Conservation (phyloP, 2,113 vertebrate species). For the Pyrgilauda ruficollis region DNA sequence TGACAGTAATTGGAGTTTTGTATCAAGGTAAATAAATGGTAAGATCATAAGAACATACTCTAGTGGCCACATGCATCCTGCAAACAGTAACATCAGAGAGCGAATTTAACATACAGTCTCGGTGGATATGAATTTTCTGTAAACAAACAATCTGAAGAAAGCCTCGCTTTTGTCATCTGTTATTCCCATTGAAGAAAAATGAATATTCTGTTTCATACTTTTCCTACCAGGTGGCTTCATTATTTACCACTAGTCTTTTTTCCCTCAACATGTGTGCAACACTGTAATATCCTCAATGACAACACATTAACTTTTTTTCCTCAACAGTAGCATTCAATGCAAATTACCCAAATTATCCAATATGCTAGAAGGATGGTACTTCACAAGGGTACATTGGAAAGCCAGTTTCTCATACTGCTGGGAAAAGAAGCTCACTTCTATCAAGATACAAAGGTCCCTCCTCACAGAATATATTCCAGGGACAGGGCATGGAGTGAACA, state of each 20-base stretch:
- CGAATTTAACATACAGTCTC: slow-evolving; percentile 76
- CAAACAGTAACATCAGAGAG: slow-evolving; percentile 80
- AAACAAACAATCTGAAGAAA: slow-evolving; percentile 78
- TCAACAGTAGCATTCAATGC: neutral
- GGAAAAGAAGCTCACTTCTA: neutral
- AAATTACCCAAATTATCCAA: slow-evolving; percentile 47
- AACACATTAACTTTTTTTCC: neutral
- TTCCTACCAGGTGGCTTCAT: slow-evolving; percentile 69
- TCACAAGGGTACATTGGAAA: neutral
- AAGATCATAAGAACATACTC: slow-evolving; percentile 77
- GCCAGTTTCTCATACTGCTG: neutral
- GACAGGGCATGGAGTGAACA: neutral
- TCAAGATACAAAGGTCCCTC: neutral
- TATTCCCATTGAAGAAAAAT: slow-evolving; percentile 79
- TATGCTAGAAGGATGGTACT: neutral
- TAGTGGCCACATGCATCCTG: slow-evolving; percentile 70
- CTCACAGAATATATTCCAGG: neutral
- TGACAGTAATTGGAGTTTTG: slow-evolving; percentile 78
- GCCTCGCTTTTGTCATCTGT: slow-evolving; percentile 73
- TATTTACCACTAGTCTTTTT: slow-evolving; percentile 65
- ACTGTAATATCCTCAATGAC: neutral
- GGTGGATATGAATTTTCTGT: slow-evolving; percentile 70
- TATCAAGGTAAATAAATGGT: slow-evolving; percentile 80
- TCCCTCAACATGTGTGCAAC: neutral
- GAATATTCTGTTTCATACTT: slow-evolving; percentile 80